Conservation (phyloP, 2,888 invertebrate genomes). For the Harmothoe impar region DNA sequence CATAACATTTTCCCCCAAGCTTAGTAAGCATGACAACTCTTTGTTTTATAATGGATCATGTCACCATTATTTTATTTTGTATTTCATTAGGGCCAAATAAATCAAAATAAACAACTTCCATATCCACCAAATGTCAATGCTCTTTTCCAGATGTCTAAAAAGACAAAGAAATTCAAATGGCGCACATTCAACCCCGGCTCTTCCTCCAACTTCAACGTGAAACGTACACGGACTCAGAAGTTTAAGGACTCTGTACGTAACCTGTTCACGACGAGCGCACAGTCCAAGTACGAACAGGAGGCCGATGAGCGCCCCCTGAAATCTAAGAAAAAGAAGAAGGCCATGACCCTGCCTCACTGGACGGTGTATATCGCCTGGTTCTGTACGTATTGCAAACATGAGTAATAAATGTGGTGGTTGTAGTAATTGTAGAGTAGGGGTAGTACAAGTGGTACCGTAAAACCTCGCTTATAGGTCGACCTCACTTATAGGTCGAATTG, state of each 20-base stretch:
- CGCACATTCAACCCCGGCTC: conserved; percentile 75
- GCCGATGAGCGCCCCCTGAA: conserved; percentile 69
- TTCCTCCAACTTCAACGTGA: conserved; percentile 69
- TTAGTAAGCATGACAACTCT: too few relatives aligned
- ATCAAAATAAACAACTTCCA: too few relatives aligned
- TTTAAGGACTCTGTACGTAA: conserved; percentile 77
- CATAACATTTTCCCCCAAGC: too few relatives aligned
- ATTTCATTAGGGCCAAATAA: too few relatives aligned
- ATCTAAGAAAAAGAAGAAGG: conserved; percentile 80
- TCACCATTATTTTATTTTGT: too few relatives aligned
- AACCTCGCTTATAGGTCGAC: too few relatives aligned
- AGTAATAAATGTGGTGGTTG: too few relatives aligned
- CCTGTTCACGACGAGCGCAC: conserved; percentile 76
- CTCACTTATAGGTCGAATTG: too few relatives aligned
- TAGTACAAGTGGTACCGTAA: too few relatives aligned
- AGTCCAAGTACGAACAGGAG: conserved; percentile 71
- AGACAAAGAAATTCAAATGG: conserved; percentile 79
- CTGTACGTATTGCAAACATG: conserved; percentile 78
- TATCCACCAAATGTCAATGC: too few relatives aligned
- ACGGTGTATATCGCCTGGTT: conserved; percentile 82
- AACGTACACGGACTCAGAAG: conserved; percentile 73
- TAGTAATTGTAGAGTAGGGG: too few relatives aligned
- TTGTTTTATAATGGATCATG: too few relatives aligned
- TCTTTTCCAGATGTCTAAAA: conserved; percentile 70
- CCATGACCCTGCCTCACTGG: conserved; percentile 81